Base-by-base conservation (phyloP, 1,140 invertebrate genomes). In the Apis dorsata region DNA sequence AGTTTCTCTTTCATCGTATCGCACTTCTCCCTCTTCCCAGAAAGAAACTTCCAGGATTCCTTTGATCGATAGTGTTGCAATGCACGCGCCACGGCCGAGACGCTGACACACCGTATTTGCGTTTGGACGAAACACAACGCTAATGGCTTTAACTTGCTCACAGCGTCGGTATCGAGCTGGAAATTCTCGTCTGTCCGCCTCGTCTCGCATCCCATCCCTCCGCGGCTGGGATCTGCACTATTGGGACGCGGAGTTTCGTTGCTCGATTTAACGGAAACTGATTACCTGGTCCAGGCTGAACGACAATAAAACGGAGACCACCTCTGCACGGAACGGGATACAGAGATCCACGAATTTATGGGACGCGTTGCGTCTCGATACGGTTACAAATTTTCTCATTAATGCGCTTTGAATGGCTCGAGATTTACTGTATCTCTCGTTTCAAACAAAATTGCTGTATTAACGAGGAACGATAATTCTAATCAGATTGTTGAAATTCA, bases 101-200 rank as follows among this genome's bases (percentile, higher is more conserved):
- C 57, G 59, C 57, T 60, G 60, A 74, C 60, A 28, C 60, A 49
- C 28, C 62, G 51, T 81, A 81, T 68, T 68, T 49, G n/a, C 55
- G 79, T 65, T 70, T 28, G 13, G 10, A 68, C 55, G 71, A 75
- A 66, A 68, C 17, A 71, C 66, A 77, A 24, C 72, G 73, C 55
- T 81, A 81, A 81, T 81, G 73, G 80, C 9, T 81, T 34, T 66
- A 81, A 76, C 80, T 81, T 66, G 63, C 74, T 60, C 78, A 19
- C 51, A 21, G 19, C 24, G n/a, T 9, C 55, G 21, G 63, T 15
- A 75, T n/a, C 63, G 55, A 68, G 34, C 53, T 69, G 73, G 63
- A 68, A 77, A 81, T 77, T 77, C 80, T 68, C 73, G 34, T 8
- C 44, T 62, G 49, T 72, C 70, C 24, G 49, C 68, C 68, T 72